Evolutionary conservation across 2,888 invertebrate species (phyloP), one percentile per base, ranked within the genome.

Genomic region (Branchellion lobata): DNA sequence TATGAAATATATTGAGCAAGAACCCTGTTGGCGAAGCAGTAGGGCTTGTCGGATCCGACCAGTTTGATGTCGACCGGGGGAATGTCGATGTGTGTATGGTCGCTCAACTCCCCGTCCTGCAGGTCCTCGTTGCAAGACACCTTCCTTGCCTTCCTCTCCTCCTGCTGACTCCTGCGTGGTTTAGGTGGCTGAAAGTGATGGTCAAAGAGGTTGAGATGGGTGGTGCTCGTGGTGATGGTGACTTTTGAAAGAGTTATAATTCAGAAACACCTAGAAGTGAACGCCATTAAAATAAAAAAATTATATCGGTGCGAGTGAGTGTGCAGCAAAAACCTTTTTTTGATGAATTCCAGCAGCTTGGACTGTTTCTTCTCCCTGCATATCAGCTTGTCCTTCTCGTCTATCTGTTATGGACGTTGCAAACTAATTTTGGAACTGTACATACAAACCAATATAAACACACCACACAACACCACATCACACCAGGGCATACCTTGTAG

Each of bases 351-450:
- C 5, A 57, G 21, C 8, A 57, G n/a, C 24, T 57, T 57, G 21
- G 21, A 3, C 21, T 5, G 24, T 14, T 24, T 57, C 24, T 18
- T 57, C 61, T 57, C n/a, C 24, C n/a, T 57, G 61, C 61, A 57
- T 57, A 57, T 24, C 21, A 57, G 61, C n/a, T 57, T 57, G 61
- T 57, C 61, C 24, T 57, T 57, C 24, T 57, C 61, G 21, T 57
- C 61, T 5, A 57, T 57, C 61, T 57, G 24, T 47, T 47, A n/a
- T n/a, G n/a, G n/a, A n/a, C n/a, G n/a, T n/a, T n/a, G n/a, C n/a
- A n/a, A n/a, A n/a, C n/a, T n/a, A n/a, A n/a, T n/a, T n/a, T n/a
- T n/a, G n/a, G n/a, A n/a, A n/a, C n/a, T n/a, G n/a, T n/a, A n/a
- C 40, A 40, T 8, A 40, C 40, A 40, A 40, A 40, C 14, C 14